phyloP scores from a whole-genome alignment of 2,797 vertebrate genomes.

The Premnoplex brunnescens region DNA sequence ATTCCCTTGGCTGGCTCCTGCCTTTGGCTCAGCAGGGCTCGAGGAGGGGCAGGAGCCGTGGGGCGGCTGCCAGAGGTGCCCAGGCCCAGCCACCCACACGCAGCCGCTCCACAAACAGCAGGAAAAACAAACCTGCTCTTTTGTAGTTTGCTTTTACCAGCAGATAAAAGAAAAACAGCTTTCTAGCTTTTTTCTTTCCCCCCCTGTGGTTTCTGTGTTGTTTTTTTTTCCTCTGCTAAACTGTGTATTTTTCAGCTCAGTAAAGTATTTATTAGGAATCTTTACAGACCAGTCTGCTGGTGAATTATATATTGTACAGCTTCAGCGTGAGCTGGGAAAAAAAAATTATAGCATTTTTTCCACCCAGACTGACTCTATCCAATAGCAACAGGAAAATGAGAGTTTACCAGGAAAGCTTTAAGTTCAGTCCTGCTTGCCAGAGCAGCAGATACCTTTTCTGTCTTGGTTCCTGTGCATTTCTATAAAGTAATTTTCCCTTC shows the following conservation, averaged over 20 bases:
- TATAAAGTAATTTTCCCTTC: not conserved
- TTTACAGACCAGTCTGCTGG: constrained; percentile 47
- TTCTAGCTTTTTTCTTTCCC: not conserved
- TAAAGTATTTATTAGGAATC: constrained; percentile 56
- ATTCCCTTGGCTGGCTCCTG: not conserved
- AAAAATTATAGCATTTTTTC: constrained; percentile 42
- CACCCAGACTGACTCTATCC: constrained; percentile 43
- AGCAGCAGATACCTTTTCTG: constrained; percentile 36
- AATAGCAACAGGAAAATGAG: constrained; percentile 58
- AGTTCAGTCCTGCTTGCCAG: constrained; percentile 13
- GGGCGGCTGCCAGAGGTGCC: not conserved
- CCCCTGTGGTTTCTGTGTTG: not conserved
- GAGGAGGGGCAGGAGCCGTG: not conserved
- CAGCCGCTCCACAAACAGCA: not conserved
- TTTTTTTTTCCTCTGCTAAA: not conserved
- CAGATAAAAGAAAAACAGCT: constrained; percentile 26
- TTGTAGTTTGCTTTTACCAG: not conserved
- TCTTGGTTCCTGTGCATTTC: not conserved
- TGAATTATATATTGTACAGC: constrained; percentile 45
- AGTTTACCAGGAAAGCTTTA: constrained; percentile 25
- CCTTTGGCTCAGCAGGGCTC: rapidly evolving
- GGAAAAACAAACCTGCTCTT: not conserved
- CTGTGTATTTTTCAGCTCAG: constrained; percentile 51
- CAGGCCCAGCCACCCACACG: not conserved
- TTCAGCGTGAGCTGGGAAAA: constrained; percentile 24